Evolutionary conservation across 2,797 vertebrate species (phyloP).

Genomic region (Gambusia yucatana): DNA sequence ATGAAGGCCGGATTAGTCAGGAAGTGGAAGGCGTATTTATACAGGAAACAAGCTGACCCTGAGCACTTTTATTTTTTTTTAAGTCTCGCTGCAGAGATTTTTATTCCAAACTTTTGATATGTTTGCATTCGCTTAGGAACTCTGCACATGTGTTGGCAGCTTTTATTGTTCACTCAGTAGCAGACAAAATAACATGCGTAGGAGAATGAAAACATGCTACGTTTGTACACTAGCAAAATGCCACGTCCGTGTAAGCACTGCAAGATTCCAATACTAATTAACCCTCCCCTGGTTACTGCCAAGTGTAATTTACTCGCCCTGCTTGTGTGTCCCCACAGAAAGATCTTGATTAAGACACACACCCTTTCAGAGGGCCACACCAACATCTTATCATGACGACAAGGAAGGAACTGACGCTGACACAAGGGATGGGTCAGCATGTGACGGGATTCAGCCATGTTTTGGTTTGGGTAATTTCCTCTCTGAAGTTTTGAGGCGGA

Average conservation of each 20-base stretch:
- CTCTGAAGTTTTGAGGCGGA: slow-evolving; percentile 12
- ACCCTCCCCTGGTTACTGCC: slow-evolving; percentile 49
- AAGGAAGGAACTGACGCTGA: slow-evolving; percentile 67
- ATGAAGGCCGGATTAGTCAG: slow-evolving; percentile 27
- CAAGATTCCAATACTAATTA: slow-evolving; percentile 62
- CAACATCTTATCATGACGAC: slow-evolving; percentile 62
- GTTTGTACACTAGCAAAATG: slow-evolving; percentile 41
- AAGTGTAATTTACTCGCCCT: slow-evolving; percentile 60
- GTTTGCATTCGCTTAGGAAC: slow-evolving; percentile 28
- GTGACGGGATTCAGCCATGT: slow-evolving; percentile 31
- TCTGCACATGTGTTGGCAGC: slow-evolving; percentile 22
- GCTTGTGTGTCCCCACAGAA: slow-evolving; percentile 55
- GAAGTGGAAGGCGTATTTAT: slow-evolving; percentile 26
- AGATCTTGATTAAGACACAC: slow-evolving; percentile 71
- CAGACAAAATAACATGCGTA: slow-evolving; percentile 59
- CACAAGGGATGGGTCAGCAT: slow-evolving; percentile 52
- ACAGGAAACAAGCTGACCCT: slow-evolving; percentile 21
- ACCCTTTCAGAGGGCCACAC: slow-evolving; percentile 54
- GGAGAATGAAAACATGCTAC: slow-evolving; percentile 38
- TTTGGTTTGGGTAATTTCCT: slow-evolving; percentile 54
- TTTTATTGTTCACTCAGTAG: slow-evolving; percentile 36
- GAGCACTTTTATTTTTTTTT: slow-evolving; percentile 7
- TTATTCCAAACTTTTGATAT: neutral
- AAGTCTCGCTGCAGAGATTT: slow-evolving; percentile 1
- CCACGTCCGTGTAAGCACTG: slow-evolving; percentile 42